phyloP scores from a whole-genome alignment of 1,140 invertebrate genomes.

The Augochlora pura region DNA sequence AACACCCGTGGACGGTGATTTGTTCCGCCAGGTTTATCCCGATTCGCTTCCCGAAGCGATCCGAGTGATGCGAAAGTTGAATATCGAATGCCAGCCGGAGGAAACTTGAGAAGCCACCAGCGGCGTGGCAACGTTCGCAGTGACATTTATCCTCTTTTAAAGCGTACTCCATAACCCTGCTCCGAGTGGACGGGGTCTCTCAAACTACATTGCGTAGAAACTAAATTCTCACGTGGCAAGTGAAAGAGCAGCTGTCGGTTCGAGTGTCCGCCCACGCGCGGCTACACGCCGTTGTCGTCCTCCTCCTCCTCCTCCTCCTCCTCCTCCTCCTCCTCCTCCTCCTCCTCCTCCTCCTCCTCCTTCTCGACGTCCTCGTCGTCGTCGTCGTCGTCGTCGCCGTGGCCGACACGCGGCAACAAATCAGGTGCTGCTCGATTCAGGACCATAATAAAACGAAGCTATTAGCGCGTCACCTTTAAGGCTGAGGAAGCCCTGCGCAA shows the following conservation, averaged over 20 bases:
- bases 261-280: slow-evolving; percentile 56
- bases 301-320: no score
- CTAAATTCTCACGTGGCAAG: slow-evolving; percentile 59
- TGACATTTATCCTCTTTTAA: slow-evolving; percentile 46
- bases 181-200: slow-evolving; percentile 29
- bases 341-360: no score
- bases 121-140: slow-evolving; percentile 18
- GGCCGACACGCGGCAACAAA: slow-evolving; percentile 54
- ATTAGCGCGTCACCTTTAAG: slow-evolving; percentile 50
- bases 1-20: neutral
- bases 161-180: slow-evolving; percentile 17
- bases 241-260: slow-evolving; percentile 52
- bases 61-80: slow-evolving; percentile 2
- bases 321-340: no score
- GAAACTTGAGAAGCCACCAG: slow-evolving; percentile 34
- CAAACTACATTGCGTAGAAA: slow-evolving; percentile 49
- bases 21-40: neutral
- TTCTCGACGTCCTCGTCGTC: neutral
- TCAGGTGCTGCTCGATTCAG: slow-evolving; percentile 49
- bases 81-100: slow-evolving; percentile 16
- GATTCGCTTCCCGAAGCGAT: neutral
- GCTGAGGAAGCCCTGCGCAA: slow-evolving; percentile 24
- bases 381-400: slow-evolving; percentile 47
- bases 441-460: slow-evolving; percentile 52
- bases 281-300: slow-evolving; percentile 51